Evolutionary conservation across 2,797 vertebrate species (phyloP), one percentile per base, ranked within the genome.

Genomic region (Galago senegalensis): DNA sequence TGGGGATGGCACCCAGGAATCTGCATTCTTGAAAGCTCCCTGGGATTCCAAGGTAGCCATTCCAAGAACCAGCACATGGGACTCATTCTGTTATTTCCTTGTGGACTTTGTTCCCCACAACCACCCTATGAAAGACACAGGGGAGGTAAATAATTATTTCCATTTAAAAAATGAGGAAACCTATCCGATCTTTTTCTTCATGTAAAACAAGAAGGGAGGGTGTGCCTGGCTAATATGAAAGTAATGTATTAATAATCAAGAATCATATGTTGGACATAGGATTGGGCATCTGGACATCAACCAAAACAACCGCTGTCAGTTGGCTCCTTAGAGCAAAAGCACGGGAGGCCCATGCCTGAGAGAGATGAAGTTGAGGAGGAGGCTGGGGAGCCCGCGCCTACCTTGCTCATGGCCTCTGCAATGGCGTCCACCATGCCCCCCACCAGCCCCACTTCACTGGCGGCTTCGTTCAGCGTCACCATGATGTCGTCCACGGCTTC

Each of bases 401-500:
- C 99, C 99, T 99, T 99, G 98, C 99, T 99, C 99, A 99, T 99
- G 89, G 99, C 99, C 95, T 99, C 99, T 18, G 99, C 99, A 6
- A 99, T 99, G 2, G 99, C 99, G 67, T 99, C 99, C 84, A 99
- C 99, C 99, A 99, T 99, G 79, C 99, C 99, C 11, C 99, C 99
- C 27, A 99, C 99, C 99, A 99, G 99, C 70, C 99, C 99, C 7
- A 99, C 99, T 97, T 99, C 99, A 5, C 99, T 99, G 77, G 99
- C 99, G 0, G 99, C 99, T 98, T 99, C 99, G 0, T 99, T 99
- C 97, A 99, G 97, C 0, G 99, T 99, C 98, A 99, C 99, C 99
- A 99, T 99, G 96, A 99, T 99, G 98, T 99, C 99, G 20, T 99
- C 99, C 69, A 99, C 99, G 0, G 99, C 99, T 97, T 99, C 99